A percentile compares a stretch with the other conserved stretches of the same genome.
These are phyloP conservation scores for Thunnus thynnus DNA, from an alignment of 2,113 vertebrate species.

Conservation along the genomic window DNA sequence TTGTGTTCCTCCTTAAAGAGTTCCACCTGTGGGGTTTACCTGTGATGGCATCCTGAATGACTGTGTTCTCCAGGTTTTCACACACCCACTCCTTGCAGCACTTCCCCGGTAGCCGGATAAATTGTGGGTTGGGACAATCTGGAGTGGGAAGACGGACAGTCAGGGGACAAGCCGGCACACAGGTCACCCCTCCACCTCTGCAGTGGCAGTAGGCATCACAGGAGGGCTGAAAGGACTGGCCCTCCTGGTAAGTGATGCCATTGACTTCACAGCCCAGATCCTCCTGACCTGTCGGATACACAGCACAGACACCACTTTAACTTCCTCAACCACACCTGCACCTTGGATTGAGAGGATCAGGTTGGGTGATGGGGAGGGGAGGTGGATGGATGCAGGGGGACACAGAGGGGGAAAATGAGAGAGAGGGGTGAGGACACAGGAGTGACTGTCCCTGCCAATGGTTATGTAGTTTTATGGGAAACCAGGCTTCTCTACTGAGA, in stretches of 20 bases:
- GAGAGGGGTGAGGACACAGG: conserved; percentile 35
- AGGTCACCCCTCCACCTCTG: conserved; percentile 89
- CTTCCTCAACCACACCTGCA: conserved; percentile 5
- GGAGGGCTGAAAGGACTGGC: conserved; percentile 92
- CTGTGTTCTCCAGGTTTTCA: conserved; percentile 82
- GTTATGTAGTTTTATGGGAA: conserved; percentile 41
- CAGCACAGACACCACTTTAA: conserved; percentile 2
- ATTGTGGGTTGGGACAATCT: conserved; percentile 90
- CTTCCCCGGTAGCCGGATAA: conserved; percentile 87
- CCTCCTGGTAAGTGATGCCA: conserved; percentile 88
- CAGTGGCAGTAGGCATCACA: conserved; percentile 91
- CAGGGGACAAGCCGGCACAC: conserved; percentile 88
- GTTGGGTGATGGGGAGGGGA: neutral
- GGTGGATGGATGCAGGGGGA: neutral
- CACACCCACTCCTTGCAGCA: conserved; percentile 97
- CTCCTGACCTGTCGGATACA: conserved; percentile 83
- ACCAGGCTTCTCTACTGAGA: conserved; percentile 39
- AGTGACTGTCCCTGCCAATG: conserved; percentile 36
- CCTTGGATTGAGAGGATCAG: neutral
- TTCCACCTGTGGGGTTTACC: conserved; percentile 72
- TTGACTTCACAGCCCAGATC: conserved; percentile 90
- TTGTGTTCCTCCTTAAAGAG: neutral
- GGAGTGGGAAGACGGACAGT: conserved; percentile 85
- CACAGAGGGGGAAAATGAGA: conserved; percentile 17
- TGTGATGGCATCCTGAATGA: conserved; percentile 82